Evolutionary conservation across 2,888 invertebrate genomes (phyloP), one percentile per base, ranked within the genome.

Genomic region (Biston stratarius): DNA sequence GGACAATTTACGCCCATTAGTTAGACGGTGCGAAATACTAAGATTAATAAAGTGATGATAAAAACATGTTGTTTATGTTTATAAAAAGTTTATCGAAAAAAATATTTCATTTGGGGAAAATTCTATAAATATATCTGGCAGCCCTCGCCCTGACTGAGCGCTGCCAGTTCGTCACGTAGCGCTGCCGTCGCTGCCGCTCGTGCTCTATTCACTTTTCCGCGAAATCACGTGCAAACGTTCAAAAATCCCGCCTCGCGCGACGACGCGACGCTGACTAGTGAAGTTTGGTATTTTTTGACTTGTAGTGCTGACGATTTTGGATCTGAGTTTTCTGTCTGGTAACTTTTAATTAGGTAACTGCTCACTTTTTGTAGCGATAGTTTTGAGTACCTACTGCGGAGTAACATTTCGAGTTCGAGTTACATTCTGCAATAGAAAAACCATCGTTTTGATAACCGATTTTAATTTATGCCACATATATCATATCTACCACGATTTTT

Each of bases 221-320:
- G 82, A 81, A 77, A 81, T 82, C 90, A 88, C 91, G 90, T 86
- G 90, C 77, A 74, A 61, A 70, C 59, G 62, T 63, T 70, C 49
- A 45, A 73, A 74, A 70, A 56, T 59, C 63, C 67, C 71, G 71
- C 71, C 67, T 53, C 48, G 53, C 57, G 38, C 34, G 42, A 61
- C 56, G 57, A 48, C 47, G 53, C 52, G 52, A 55, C 48, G 42
- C 57, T 44, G n/a, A 34, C 42, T 9, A 66, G 61, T 58, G 51
- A 64, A 56, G 65, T 53, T 61, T 62, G 15, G 34, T 36, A 53
- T 66, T 14, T 36, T 42, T n/a, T 42, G 9, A 33, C 9, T 53
- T 10, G 47, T 40, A 51, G 51, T 53, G 61, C 45, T 53, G 42
- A 40, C 59, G 33, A 15, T 59, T 44, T 67, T 62, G 67, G 67